These are phyloP conservation scores for Spisula subtruncata DNA, from an alignment of 2,888 invertebrate genomes.

Conservation along the genomic window DNA sequence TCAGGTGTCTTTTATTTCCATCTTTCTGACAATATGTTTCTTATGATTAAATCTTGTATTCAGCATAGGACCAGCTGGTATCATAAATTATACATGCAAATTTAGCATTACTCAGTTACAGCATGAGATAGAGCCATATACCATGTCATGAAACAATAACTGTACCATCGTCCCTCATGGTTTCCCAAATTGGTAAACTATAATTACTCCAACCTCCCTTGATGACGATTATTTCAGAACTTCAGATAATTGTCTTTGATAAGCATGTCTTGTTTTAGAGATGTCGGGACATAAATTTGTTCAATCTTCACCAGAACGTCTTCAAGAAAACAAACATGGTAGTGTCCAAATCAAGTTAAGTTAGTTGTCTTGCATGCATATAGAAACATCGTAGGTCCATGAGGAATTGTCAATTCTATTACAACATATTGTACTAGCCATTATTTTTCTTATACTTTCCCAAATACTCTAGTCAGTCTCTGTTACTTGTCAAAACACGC, in stretches of 20 bases:
- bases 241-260: slow-evolving; percentile 66
- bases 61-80: slow-evolving; percentile 17
- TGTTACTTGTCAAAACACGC: slow-evolving; percentile 69
- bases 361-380: slow-evolving; percentile 69
- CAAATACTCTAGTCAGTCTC: slow-evolving; percentile 63
- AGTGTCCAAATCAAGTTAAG: slow-evolving; percentile 66
- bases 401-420: slow-evolving; percentile 66
- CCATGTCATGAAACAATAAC: slow-evolving; percentile 40
- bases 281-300: slow-evolving; percentile 62
- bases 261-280: slow-evolving; percentile 60
- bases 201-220: slow-evolving; percentile 56
- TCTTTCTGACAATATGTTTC: slow-evolving; percentile 22
- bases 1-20: slow-evolving; percentile 26
- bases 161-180: slow-evolving; percentile 39
- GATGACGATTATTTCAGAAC: slow-evolving; percentile 64
- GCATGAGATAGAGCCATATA: slow-evolving; percentile 27
- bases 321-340: slow-evolving; percentile 51
- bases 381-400: slow-evolving; percentile 58
- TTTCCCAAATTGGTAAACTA: slow-evolving; percentile 56
- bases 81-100: slow-evolving; percentile 27
- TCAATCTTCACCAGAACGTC: slow-evolving; percentile 22
- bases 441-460: slow-evolving; percentile 69
- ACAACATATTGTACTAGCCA: slow-evolving; percentile 70
- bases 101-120: slow-evolving; percentile 4
- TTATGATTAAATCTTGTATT: slow-evolving; percentile 17